Evolutionary conservation across 1,140 invertebrate species (phyloP), one percentile per base, ranked within the genome.

Genomic region (Lordiphosa mommai): DNA sequence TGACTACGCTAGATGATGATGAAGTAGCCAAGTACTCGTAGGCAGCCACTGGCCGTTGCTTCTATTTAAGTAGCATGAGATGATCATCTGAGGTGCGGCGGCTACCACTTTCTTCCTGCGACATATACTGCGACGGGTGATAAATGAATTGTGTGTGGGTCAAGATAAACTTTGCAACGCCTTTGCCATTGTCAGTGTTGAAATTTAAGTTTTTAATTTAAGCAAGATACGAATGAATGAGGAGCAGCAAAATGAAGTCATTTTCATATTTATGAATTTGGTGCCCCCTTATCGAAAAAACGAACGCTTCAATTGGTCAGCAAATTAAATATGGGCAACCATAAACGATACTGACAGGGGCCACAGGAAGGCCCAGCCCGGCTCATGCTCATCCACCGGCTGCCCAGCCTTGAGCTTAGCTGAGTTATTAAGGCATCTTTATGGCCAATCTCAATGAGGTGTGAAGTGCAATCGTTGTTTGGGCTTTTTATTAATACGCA

Each of bases 401-500:
- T 60, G 53, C 46, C 29, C 58, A 30, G 50, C 38, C 41, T 56
- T 14, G 52, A 57, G 61, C 74, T 86, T 69, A 76, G 71, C 67
- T 86, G 82, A 86, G 82, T 86, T 86, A 86, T 86, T 86, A 86
- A 86, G 82, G 76, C 82, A 86, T 86, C 80, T 86, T 86, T 82
- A 86, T 86, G 59, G 76, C 60, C 82, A 86, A 86, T 86, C 82
- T 86, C 82, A 86, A 86, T 86, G 82, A 86, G 82, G 82, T 86
- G 82, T 86, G 82, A 86, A 86, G 74, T 86, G 82, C 82, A 86
- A 82, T 86, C 82, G 82, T 76, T 77, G 51, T 43, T 66, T 71
- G 71, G 61, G 68, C 52, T 65, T 80, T 86, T 82, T 80, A 86
- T 86, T 86, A 86, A 86, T 86, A 84, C 77, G 66, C 77, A 84